Percentiles rank a stretch among this genome's conserved stretches.
Conservation (phyloP, 2,888 invertebrate genomes). For the Stenodema calcarata region DNA sequence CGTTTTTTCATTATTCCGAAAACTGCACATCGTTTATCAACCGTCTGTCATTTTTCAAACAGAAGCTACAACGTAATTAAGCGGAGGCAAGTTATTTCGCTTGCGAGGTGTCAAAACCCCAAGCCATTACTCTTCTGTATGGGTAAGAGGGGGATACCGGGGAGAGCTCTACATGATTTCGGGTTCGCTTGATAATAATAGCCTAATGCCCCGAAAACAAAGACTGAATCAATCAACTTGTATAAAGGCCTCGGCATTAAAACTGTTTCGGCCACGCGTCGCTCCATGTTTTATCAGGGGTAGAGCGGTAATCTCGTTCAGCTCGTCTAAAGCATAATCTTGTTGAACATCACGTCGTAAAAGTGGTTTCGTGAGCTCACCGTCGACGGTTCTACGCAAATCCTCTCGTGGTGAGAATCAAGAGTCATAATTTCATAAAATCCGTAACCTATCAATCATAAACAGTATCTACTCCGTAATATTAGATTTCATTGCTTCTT, state of each 20-base stretch:
- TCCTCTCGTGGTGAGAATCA: background rate
- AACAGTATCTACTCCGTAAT: no score
- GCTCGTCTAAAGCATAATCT: conserved; percentile 13
- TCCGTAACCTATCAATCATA: no score
- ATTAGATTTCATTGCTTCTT: no score
- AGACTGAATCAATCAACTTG: conserved; percentile 39
- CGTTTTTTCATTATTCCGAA: conserved; percentile 41
- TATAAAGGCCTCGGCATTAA: background rate
- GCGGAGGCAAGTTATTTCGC: conserved; percentile 45
- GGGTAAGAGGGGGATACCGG: background rate
- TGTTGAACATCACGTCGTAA: background rate
- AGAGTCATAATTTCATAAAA: no score
- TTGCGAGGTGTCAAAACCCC: conserved; percentile 41
- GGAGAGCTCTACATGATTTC: conserved; percentile 33
- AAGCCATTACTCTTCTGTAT: conserved; percentile 30
- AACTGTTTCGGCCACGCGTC: background rate
- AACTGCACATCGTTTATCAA: conserved; percentile 41
- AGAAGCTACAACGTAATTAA: conserved; percentile 46
- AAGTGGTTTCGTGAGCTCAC: background rate
- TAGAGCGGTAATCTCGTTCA: background rate
- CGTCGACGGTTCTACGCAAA: background rate
- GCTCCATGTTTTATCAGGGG: conserved; percentile 1
- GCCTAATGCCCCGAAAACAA: conserved; percentile 45
- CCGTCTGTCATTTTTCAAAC: conserved; percentile 45
- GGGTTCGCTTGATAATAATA: conserved; percentile 43